Evolutionary conservation across 2,888 invertebrate species (phyloP).

Genomic region (Tillus elongatus): DNA sequence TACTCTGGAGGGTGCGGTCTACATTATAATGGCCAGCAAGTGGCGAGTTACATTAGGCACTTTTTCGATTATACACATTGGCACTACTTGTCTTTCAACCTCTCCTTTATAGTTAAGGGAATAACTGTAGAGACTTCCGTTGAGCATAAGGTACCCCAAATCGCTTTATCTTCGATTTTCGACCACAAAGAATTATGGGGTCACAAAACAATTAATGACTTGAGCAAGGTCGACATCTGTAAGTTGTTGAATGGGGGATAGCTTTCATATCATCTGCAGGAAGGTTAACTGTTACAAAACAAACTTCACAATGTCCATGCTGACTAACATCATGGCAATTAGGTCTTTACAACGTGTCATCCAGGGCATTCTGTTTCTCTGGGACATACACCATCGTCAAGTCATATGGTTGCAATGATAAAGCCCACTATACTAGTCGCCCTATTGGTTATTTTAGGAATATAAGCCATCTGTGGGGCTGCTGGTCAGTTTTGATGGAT

Average conservation of each 20-base stretch:
- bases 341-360: constrained; percentile 35
- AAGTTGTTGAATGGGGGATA: constrained; percentile 17
- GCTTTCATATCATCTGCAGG: constrained; percentile 9
- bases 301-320: constrained; percentile 11
- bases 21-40: constrained; percentile 27
- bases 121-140: constrained; percentile 22
- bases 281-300: constrained; percentile 14
- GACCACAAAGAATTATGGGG: constrained; percentile 6
- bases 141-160: constrained; percentile 21
- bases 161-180: constrained; percentile 16
- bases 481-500: too few relatives aligned
- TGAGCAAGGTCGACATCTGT: constrained; percentile 19
- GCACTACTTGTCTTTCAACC: constrained; percentile 26
- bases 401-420: constrained; percentile 35
- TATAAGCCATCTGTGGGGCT: constrained; percentile 34
- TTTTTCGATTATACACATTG: too few relatives aligned
- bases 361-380: constrained; percentile 34
- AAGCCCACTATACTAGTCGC: constrained; percentile 39
- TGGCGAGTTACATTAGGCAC: constrained; percentile 22
- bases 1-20: constrained; percentile 20
- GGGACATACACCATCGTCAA: constrained; percentile 35
- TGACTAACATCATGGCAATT: constrained; percentile 11
- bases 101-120: constrained; percentile 12
- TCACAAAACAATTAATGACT: constrained; percentile 20
- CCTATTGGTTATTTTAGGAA: constrained; percentile 36